A percentile compares a stretch with the other conserved stretches of the same genome.
Conservation (phyloP, 2,113 vertebrate genomes). For the Gobio gobio region DNA sequence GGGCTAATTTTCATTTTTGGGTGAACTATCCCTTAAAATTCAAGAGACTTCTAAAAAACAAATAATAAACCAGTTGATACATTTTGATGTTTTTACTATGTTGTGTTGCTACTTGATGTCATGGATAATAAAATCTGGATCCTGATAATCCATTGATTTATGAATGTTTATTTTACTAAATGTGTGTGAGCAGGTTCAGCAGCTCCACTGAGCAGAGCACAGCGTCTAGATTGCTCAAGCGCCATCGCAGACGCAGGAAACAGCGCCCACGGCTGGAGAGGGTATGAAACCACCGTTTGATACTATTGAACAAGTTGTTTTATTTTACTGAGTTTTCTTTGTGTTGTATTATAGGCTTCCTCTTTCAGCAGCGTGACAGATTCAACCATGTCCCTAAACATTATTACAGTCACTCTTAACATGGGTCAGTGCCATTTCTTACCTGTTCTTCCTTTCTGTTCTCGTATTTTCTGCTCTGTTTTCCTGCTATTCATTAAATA, state of each 20-base stretch:
- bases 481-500: not conserved
- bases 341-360: constrained; percentile 72
- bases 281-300: constrained; percentile 62
- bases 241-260: constrained; percentile 87
- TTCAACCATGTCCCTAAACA: constrained; percentile 91
- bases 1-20: no score
- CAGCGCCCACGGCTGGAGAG: constrained; percentile 87
- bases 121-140: not conserved
- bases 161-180: not conserved
- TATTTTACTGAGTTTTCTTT: not conserved
- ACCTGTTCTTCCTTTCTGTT: not conserved
- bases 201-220: constrained; percentile 90
- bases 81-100: not conserved
- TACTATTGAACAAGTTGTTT: not conserved
- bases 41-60: not conserved
- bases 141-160: not conserved
- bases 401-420: constrained; percentile 91
- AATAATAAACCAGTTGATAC: not conserved
- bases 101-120: not conserved
- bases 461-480: not conserved
- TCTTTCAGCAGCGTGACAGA: constrained; percentile 92
- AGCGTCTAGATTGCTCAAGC: constrained; percentile 85
- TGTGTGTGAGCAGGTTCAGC: constrained; percentile 80
- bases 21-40: not conserved
- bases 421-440: constrained; percentile 80